Evolutionary conservation across 2,113 vertebrate species (phyloP).

Genomic region (Antennarius striatus): DNA sequence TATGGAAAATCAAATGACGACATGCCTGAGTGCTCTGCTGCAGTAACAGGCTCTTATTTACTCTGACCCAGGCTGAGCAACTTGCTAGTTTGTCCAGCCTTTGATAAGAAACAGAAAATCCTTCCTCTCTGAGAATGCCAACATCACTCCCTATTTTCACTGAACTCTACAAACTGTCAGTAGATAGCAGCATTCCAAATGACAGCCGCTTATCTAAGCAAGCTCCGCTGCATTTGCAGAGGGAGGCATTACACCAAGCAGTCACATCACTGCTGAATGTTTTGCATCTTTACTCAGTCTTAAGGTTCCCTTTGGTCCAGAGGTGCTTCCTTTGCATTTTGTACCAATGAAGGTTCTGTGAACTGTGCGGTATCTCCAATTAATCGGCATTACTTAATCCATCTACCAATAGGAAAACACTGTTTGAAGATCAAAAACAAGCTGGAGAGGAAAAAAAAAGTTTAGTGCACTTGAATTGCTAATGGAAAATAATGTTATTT

Average conservation of each 20-base stretch:
- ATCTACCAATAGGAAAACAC: not conserved
- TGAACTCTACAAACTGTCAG: conserved; percentile 72
- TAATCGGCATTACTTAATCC: not conserved
- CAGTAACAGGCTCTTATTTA: conserved; percentile 50
- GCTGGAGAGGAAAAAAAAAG: not conserved
- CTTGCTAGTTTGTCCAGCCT: conserved; percentile 58
- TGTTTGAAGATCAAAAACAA: conserved; percentile 16
- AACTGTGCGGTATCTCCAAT: not conserved
- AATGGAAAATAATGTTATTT: conserved; percentile 15
- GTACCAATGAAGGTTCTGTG: not conserved
- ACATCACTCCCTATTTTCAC: conserved; percentile 66
- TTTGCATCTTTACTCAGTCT: conserved; percentile 23
- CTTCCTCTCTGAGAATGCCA: conserved; percentile 46
- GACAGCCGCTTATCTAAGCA: conserved; percentile 76
- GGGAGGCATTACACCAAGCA: conserved; percentile 49
- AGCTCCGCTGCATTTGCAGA: conserved; percentile 59
- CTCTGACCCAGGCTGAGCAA: conserved; percentile 56
- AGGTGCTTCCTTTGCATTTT: conserved; percentile 19
- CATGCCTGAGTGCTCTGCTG: conserved; percentile 28
- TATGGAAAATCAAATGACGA: conserved; percentile 37
- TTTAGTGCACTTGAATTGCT: conserved; percentile 11
- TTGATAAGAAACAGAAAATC: conserved; percentile 66
- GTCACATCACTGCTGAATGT: conserved; percentile 39
- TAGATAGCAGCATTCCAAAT: conserved; percentile 74
- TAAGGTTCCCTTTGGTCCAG: conserved; percentile 5